A percentile compares a stretch with the other conserved stretches of the same genome.
These are phyloP conservation scores for Amblyopsis rosae DNA, from an alignment of 2,113 vertebrate genomes.

Conservation along the genomic window DNA sequence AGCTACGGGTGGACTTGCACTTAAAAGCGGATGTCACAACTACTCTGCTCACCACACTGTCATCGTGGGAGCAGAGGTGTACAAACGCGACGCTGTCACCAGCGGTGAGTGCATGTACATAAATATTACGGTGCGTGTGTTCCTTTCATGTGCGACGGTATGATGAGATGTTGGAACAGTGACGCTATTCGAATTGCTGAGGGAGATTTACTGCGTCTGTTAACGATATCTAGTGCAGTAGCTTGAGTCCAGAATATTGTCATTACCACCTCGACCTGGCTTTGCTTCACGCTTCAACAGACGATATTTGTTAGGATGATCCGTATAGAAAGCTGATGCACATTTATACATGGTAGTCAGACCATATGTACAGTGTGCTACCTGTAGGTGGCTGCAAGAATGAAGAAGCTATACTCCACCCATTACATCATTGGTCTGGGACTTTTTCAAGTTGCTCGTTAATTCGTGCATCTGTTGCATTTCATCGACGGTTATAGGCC, in stretches of 20 bases:
- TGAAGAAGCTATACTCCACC: conserved; percentile 44
- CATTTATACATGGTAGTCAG: conserved; percentile 26
- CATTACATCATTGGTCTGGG: no score
- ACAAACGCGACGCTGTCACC: conserved; percentile 47
- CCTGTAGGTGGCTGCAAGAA: conserved; percentile 26
- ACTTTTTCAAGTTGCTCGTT: conserved; percentile 66
- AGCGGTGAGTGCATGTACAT: conserved; percentile 69
- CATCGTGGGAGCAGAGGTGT: conserved; percentile 45
- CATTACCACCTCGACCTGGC: conserved; percentile 11
- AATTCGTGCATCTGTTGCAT: conserved; percentile 66
- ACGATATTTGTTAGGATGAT: conserved; percentile 5
- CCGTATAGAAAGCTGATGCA: not conserved
- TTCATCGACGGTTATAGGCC: conserved; percentile 6
- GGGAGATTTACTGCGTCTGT: conserved; percentile 47
- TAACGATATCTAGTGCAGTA: conserved; percentile 14
- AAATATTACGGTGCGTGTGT: conserved; percentile 56
- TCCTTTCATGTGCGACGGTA: conserved; percentile 56
- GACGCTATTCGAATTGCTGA: conserved; percentile 16
- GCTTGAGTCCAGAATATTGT: conserved; percentile 19
- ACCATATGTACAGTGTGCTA: conserved; percentile 2
- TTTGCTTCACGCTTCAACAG: not conserved
- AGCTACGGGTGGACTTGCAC: conserved; percentile 53
- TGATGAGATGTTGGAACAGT: not conserved
- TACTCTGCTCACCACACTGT: conserved; percentile 35
- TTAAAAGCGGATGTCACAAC: conserved; percentile 59